Conservation (phyloP, 1,140 invertebrate species). For the Leptinotarsa defecta region DNA sequence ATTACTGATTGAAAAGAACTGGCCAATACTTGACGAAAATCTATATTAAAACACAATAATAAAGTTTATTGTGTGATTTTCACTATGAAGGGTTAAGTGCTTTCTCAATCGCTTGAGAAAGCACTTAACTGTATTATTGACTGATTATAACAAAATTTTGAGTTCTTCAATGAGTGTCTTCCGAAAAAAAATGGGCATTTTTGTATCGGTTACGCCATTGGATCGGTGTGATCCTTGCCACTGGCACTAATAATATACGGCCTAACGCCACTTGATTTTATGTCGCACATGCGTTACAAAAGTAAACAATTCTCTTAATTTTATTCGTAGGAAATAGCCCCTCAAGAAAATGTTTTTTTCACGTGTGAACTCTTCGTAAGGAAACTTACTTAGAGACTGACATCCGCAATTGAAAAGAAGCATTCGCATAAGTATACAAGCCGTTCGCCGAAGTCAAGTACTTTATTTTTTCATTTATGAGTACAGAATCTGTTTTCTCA, state of each 20-base stretch:
- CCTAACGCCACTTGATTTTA: conserved; percentile 32
- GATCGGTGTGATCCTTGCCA: not conserved
- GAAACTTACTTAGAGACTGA: not conserved
- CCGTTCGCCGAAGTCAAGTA: not conserved
- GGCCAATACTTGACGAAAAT: no score
- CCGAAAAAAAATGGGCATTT: no score
- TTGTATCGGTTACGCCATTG: conserved; percentile 1
- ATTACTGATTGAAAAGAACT: no score
- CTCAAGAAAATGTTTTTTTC: conserved; percentile 31
- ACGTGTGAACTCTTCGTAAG: conserved; percentile 3
- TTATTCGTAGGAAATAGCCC: conserved; percentile 33
- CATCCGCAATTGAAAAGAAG: not conserved
- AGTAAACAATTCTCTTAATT: conserved; percentile 28
- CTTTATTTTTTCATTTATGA: not conserved
- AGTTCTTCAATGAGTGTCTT: no score
- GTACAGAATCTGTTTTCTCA: not conserved
- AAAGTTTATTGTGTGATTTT: no score
- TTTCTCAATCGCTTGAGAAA: no score
- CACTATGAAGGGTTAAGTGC: no score
- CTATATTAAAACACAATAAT: no score
- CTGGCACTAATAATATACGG: not conserved
- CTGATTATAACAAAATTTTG: no score
- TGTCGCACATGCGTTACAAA: conserved; percentile 30
- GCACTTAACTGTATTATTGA: no score
- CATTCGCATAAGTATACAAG: not conserved